Conservation (phyloP, 2,888 invertebrate genomes). For the Lepidocyrtinus sp. region DNA sequence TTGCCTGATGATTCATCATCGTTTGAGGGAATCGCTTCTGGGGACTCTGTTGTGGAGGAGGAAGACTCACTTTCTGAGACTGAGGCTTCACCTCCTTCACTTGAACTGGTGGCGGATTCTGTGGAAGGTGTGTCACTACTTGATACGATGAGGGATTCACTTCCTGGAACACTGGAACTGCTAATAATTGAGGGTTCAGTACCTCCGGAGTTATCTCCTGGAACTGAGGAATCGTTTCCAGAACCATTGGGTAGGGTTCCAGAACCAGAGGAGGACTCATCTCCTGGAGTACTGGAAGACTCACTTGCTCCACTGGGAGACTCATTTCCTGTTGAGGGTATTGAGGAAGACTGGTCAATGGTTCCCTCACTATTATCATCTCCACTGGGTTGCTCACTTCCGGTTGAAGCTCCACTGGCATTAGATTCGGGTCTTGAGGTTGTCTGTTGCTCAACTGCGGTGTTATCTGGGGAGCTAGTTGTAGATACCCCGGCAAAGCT, state of each 20-base stretch:
- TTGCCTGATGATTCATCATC: not conserved
- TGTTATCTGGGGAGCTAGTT: conserved; percentile 20
- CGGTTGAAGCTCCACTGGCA: not conserved
- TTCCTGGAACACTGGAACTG: conserved; percentile 24
- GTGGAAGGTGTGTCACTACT: not conserved
- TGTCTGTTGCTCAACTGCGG: conserved; percentile 29
- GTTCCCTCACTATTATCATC: not conserved
- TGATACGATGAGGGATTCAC: conserved; percentile 33
- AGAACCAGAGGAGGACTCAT: conserved; percentile 24
- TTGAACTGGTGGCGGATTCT: conserved; percentile 26
- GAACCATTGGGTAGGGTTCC: conserved; percentile 39
- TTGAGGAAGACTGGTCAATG: not conserved
- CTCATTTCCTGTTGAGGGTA: conserved; percentile 32
- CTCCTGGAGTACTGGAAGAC: conserved; percentile 27
- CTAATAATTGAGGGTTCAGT: conserved; percentile 18
- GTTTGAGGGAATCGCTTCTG: not conserved
- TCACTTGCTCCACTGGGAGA: conserved; percentile 7
- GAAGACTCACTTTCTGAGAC: not conserved
- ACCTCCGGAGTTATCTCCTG: conserved; percentile 37
- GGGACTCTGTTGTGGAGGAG: not conserved
- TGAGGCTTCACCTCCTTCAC: conserved; percentile 4
- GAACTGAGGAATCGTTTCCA: conserved; percentile 47
- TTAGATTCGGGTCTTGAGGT: not conserved
- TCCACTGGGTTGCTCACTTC: conserved; percentile 20
- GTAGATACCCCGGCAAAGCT: conserved; percentile 36